phyloP scores from a whole-genome alignment of 2,888 invertebrate species.

The Flexamia atlantica region DNA sequence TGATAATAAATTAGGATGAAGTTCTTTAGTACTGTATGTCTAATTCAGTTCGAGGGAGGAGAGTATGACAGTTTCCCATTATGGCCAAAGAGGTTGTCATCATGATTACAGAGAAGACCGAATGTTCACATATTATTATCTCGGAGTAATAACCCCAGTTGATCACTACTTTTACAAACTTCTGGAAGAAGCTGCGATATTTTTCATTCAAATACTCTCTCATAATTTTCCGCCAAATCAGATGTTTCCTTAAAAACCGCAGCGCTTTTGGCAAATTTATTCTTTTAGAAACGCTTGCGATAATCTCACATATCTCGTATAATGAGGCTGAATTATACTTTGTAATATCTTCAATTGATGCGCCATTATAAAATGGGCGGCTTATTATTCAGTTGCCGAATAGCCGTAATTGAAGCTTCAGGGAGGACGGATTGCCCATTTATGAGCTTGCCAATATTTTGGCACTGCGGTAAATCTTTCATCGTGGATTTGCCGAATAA shows the following conservation, averaged over 20 bases:
- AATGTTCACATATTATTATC: too few relatives aligned
- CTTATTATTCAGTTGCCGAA: constrained; percentile 25
- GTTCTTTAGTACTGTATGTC: too few relatives aligned
- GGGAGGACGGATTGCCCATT: constrained; percentile 25
- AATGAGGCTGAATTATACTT: constrained; percentile 36
- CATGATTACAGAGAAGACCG: too few relatives aligned
- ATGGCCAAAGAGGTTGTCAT: too few relatives aligned
- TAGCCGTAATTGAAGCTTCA: constrained; percentile 7
- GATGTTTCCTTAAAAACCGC: constrained; percentile 1
- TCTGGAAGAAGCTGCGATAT: too few relatives aligned
- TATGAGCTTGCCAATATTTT: not conserved
- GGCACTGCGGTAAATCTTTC: constrained; percentile 15
- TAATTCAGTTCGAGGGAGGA: too few relatives aligned
- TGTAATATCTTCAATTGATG: constrained; percentile 25
- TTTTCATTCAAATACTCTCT: not conserved
- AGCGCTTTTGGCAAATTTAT: constrained; percentile 21
- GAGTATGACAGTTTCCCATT: too few relatives aligned
- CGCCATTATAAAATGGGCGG: constrained; percentile 24
- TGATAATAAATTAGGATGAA: too few relatives aligned
- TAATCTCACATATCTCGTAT: constrained; percentile 21
- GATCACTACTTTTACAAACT: too few relatives aligned
- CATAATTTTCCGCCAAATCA: not conserved
- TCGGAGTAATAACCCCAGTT: too few relatives aligned
- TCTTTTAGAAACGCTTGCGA: constrained; percentile 24
- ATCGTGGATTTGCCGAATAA: not conserved